Evolutionary conservation across 2,797 vertebrate species (phyloP).

Genomic region (Columba guinea): DNA sequence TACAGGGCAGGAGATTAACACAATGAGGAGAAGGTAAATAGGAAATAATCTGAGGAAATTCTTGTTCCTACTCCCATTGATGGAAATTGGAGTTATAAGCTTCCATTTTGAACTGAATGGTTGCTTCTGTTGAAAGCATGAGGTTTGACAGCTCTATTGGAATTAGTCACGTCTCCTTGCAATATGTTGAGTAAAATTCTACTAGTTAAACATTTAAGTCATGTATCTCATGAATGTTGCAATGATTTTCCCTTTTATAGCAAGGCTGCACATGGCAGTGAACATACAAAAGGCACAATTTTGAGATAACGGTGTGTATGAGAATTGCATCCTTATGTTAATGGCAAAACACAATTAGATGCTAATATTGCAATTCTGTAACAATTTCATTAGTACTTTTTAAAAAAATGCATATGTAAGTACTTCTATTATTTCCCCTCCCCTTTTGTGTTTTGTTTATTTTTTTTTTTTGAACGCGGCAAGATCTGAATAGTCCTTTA

Average conservation of each 20-base stretch:
- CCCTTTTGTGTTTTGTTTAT: not conserved
- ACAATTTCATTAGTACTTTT: not conserved
- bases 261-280: not conserved
- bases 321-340: not conserved
- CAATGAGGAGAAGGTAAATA: not conserved
- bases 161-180: not conserved
- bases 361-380: not conserved
- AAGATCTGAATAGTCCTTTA: constrained; percentile 98
- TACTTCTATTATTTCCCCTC: constrained; percentile 42
- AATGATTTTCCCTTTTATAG: not conserved
- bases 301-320: not conserved
- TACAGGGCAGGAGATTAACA: not conserved
- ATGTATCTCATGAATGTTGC: not conserved
- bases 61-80: not conserved
- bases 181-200: not conserved
- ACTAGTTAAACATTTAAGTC: not conserved
- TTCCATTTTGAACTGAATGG: not conserved
- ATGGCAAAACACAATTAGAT: not conserved
- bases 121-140: not conserved
- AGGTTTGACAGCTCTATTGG: not conserved
- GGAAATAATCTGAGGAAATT: not conserved
- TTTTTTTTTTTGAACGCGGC: not conserved
- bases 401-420: constrained; percentile 29
- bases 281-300: not conserved
- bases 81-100: not conserved